Evolutionary conservation across 2,888 invertebrate species (phyloP).

Genomic region (Dione vanillae): DNA sequence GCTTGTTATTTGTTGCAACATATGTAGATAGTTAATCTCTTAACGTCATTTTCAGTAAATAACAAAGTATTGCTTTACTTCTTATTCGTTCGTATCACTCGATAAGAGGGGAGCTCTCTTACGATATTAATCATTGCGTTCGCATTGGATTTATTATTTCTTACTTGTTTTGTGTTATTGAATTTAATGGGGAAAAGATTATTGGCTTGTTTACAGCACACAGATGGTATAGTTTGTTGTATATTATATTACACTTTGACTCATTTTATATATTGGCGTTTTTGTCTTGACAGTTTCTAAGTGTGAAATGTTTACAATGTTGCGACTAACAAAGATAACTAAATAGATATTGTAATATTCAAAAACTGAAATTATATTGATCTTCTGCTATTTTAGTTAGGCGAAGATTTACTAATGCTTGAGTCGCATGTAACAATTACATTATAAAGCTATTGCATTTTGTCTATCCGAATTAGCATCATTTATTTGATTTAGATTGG

Average conservation of each 20-base stretch:
- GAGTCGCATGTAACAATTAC: no score
- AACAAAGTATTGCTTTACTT: conserved; percentile 57
- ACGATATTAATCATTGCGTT: conserved; percentile 70
- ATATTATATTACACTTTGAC: neutral
- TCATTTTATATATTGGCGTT: neutral
- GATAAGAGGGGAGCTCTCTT: conserved; percentile 60
- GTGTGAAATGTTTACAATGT: no score
- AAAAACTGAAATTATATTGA: no score
- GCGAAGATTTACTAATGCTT: no score
- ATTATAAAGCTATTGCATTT: no score
- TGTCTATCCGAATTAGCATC: no score
- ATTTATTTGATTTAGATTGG: no score
- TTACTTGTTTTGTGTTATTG: conserved; percentile 57
- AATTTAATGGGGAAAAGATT: conserved; percentile 55
- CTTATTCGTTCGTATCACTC: conserved; percentile 54
- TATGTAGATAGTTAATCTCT: neutral
- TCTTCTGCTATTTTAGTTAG: no score
- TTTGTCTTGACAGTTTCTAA: no score
- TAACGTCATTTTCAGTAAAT: conserved; percentile 56
- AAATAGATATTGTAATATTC: no score
- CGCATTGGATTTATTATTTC: conserved; percentile 64
- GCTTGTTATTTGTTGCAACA: neutral
- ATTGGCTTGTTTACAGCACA: conserved; percentile 12
- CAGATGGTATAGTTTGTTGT: neutral
- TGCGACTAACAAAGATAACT: no score